Conservation (phyloP, 2,113 vertebrate genomes). For the Platichthys stellatus region DNA sequence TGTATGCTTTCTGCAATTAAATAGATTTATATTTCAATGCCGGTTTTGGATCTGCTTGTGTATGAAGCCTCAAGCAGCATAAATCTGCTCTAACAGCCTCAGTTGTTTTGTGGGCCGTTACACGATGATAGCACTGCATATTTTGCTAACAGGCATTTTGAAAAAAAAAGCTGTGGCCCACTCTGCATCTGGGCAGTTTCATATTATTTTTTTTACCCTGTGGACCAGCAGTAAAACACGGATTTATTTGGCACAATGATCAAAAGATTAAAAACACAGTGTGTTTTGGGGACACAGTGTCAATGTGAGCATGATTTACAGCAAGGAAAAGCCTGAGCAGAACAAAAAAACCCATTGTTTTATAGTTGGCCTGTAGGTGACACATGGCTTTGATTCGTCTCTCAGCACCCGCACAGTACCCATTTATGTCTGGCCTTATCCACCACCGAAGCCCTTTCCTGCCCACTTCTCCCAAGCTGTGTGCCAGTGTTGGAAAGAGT, state of each 20-base stretch:
- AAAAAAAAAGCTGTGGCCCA: slow-evolving; percentile 2
- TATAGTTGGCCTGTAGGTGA: slow-evolving; percentile 55
- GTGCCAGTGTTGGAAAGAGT: slow-evolving; percentile 42
- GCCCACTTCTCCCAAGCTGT: slow-evolving; percentile 38
- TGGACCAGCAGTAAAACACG: slow-evolving; percentile 26
- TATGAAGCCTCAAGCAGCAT: slow-evolving; percentile 5
- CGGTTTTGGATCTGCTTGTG: not conserved
- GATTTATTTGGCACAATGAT: slow-evolving; percentile 67
- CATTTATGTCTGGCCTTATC: slow-evolving; percentile 64
- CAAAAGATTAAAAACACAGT: slow-evolving; percentile 63
- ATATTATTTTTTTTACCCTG: slow-evolving; percentile 54
- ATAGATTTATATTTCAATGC: slow-evolving; percentile 15
- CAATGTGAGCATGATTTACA: slow-evolving; percentile 29
- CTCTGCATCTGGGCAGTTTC: slow-evolving; percentile 44
- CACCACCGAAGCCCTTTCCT: slow-evolving; percentile 68
- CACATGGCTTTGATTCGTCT: slow-evolving; percentile 59
- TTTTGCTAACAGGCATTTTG: slow-evolving; percentile 25
- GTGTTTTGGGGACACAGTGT: slow-evolving; percentile 54
- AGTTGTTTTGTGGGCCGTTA: slow-evolving; percentile 5
- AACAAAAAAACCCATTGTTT: slow-evolving; percentile 57
- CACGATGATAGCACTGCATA: not conserved
- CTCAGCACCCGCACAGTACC: slow-evolving; percentile 55
- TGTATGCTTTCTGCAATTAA: not conserved
- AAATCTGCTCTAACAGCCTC: slow-evolving; percentile 38
- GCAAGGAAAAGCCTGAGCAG: slow-evolving; percentile 61